These are phyloP conservation scores for Allolobophora icterica DNA, from an alignment of 2,888 invertebrate species.

Conservation along the genomic window DNA sequence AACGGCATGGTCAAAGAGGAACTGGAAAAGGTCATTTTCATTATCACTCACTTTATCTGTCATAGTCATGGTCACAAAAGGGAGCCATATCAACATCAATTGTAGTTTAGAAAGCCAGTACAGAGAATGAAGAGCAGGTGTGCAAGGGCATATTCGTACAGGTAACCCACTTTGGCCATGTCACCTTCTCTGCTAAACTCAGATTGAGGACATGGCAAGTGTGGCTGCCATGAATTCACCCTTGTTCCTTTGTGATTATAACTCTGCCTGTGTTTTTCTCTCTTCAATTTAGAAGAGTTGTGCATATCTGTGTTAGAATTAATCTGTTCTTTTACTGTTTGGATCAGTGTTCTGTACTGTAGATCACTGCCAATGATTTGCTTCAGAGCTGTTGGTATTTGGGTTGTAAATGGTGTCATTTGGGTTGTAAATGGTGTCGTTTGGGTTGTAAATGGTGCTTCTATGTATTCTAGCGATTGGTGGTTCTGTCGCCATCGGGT, in stretches of 20 bases:
- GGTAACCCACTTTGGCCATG: not conserved
- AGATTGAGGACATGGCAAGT: not conserved
- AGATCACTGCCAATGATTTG: not conserved
- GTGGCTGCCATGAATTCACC: not conserved
- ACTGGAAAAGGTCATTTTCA: not conserved
- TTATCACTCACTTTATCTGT: not conserved
- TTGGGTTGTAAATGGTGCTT: not conserved
- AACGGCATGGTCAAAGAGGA: not conserved
- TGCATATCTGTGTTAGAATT: not conserved
- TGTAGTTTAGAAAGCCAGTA: not conserved
- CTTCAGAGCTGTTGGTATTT: not conserved
- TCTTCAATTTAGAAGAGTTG: not conserved
- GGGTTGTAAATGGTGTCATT: not conserved
- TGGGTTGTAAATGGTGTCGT: not conserved
- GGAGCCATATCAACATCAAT: not conserved
- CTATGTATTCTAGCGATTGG: slow-evolving; percentile 34
- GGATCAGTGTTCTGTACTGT: not conserved
- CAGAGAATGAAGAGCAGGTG: not conserved
- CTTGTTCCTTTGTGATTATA: not conserved
- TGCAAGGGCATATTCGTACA: not conserved
- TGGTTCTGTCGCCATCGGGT: slow-evolving; percentile 59
- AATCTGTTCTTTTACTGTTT: not conserved
- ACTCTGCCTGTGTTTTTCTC: not conserved
- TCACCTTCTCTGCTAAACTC: not conserved
- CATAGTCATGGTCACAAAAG: not conserved